Evolutionary conservation across 2,797 vertebrate genomes (phyloP), one percentile per base, ranked within the genome.

Genomic region (Benthosema pterotum): DNA sequence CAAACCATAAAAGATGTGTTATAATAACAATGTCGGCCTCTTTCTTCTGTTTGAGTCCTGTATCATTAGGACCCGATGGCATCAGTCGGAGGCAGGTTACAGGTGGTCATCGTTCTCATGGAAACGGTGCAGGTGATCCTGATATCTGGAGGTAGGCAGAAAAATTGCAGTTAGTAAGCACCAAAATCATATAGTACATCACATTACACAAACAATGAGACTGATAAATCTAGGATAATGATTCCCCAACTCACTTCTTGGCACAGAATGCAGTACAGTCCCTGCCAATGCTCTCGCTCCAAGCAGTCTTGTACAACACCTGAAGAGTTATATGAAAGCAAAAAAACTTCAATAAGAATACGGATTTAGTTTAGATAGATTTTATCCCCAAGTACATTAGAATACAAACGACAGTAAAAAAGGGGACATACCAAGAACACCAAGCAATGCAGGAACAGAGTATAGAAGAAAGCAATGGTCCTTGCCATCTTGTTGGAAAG

Each of bases 401-500:
- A 19, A 19, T 11, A 11, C 11, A 5, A 0, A 1, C 0, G 0
- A 4, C 0, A 6, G 7, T n/a, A 32, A 38, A 43, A 7, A n/a
- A 38, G 32, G 19, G 48, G 45, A 65, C 93, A 70, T 68, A 99
- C 97, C 94, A 99, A 84, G 88, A 99, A 99, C 74, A 99, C 94
- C 59, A 99, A 78, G 76, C 95, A 96, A 65, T 99, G 97, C 69
- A 99, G 93, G 62, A 99, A 85, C 18, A 99, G 86, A 0, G 95
- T 98, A 89, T 98, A 99, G 94, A 99, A 99, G 91, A 99, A 99
- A 61, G 96, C 95, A 2, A 98, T 42, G 7, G 97, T 99, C 16
- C 97, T 92, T 1, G 97, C 97, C 18, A 91, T 83, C 81, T 99
- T 99, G 87, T 94, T 99, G 83, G 97, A 99, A 52, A 99, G 94